Evolutionary conservation across 2,888 invertebrate genomes (phyloP).

Genomic region (Ethmia dodecea): DNA sequence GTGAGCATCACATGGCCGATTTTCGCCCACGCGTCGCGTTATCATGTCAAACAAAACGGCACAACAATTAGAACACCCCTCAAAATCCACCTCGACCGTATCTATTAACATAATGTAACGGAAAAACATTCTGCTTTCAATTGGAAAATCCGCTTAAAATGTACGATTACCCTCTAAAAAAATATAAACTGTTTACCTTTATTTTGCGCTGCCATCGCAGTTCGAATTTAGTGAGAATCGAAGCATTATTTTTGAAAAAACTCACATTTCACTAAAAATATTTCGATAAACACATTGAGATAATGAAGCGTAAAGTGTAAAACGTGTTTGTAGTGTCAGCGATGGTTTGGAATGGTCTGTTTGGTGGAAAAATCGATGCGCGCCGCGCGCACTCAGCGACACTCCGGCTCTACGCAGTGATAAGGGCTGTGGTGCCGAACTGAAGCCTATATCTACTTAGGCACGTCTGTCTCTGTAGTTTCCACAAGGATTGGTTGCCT

Average conservation of each 20-base stretch:
- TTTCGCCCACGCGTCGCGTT: slow-evolving; percentile 55
- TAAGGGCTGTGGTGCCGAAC: slow-evolving; percentile 1
- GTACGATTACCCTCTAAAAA: too few relatives aligned
- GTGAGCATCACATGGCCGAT: slow-evolving; percentile 57
- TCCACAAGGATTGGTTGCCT: too few relatives aligned
- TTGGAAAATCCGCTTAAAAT: too few relatives aligned
- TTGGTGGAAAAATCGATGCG: slow-evolving; percentile 70
- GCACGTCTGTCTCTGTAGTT: too few relatives aligned
- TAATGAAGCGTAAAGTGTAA: slow-evolving; percentile 31
- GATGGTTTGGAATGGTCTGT: slow-evolving; percentile 60
- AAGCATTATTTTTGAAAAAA: slow-evolving; percentile 52
- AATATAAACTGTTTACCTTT: slow-evolving; percentile 46
- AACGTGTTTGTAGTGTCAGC: slow-evolving; percentile 64
- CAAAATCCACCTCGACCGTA: slow-evolving; percentile 26
- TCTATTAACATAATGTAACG: slow-evolving; percentile 30
- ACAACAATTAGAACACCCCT: slow-evolving; percentile 31
- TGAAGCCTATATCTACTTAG: background rate
- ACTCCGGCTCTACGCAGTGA: slow-evolving; percentile 17
- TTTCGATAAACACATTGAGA: slow-evolving; percentile 20
- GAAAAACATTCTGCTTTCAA: too few relatives aligned
- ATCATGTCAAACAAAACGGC: slow-evolving; percentile 49
- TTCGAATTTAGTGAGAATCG: slow-evolving; percentile 36
- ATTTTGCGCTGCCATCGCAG: slow-evolving; percentile 65
- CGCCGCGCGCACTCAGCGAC: slow-evolving; percentile 69
- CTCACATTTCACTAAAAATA: slow-evolving; percentile 45